A percentile compares a stretch with the other conserved stretches of the same genome.
phyloP scores from a whole-genome alignment of 2,113 vertebrate species.

The Laticauda laticaudata region DNA sequence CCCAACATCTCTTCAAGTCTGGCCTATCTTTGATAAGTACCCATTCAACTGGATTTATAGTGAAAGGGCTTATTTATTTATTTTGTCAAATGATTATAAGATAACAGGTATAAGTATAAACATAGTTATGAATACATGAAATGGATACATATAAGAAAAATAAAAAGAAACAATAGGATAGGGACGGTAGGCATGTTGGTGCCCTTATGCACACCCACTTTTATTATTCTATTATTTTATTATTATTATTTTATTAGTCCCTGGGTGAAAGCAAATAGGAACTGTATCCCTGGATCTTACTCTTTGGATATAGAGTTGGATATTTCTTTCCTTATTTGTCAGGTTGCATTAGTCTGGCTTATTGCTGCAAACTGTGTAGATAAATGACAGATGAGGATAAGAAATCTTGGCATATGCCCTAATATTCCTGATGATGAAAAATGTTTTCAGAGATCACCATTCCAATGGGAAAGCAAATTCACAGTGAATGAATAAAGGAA shows the following conservation, averaged over 20 bases:
- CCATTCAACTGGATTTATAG: not conserved
- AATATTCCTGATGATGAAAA: not conserved
- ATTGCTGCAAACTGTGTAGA: not conserved
- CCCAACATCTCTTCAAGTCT: not conserved
- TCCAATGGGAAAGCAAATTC: not conserved
- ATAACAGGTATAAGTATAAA: too few relatives aligned
- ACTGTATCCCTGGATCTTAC: not conserved
- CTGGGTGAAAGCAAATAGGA: not conserved
- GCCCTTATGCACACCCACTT: too few relatives aligned
- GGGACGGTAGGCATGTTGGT: too few relatives aligned
- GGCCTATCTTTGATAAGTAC: not conserved
- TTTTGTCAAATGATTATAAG: too few relatives aligned
- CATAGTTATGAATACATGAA: too few relatives aligned
- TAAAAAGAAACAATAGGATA: too few relatives aligned
- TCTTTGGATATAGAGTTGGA: not conserved
- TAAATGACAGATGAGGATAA: not conserved
- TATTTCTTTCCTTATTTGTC: not conserved
- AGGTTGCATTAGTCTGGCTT: not conserved
- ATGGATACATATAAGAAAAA: too few relatives aligned
- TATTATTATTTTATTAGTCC: not conserved
- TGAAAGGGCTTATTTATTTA: not conserved
- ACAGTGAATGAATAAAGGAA: not conserved
- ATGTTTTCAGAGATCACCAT: not conserved
- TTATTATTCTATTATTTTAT: too few relatives aligned
- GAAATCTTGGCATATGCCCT: not conserved